Conservation (phyloP, 2,797 vertebrate species). For the Amblyraja radiata region DNA sequence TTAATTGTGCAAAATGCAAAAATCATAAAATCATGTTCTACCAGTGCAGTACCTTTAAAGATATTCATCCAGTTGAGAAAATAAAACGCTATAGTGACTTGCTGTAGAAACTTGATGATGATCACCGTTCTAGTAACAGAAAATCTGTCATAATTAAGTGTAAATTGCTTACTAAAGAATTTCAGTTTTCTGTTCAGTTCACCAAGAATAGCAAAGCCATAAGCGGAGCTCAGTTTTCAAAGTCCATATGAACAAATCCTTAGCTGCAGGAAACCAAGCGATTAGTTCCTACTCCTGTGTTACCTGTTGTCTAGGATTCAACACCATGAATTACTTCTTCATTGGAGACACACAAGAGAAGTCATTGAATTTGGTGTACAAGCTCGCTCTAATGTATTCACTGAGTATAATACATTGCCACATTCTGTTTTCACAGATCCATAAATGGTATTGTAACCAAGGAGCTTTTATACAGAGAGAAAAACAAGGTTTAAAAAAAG, state of each 20-base stretch:
- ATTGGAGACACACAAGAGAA: neutral
- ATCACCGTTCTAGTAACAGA: neutral
- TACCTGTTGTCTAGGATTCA: neutral
- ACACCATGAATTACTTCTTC: neutral
- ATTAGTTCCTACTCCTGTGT: neutral
- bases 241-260: conserved; percentile 54
- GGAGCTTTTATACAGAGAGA: neutral
- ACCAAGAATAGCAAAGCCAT: conserved; percentile 75
- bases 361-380: neutral
- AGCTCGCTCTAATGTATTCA: neutral
- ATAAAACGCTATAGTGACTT: too few species aligned
- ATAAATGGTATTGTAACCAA: neutral
- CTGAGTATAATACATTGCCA: neutral
- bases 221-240: conserved; percentile 70
- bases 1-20: neutral
- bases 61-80: neutral
- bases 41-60: too few species aligned
- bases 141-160: neutral
- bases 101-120: neutral
- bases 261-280: conserved; percentile 44
- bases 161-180: conserved; percentile 71
- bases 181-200: conserved; percentile 79
- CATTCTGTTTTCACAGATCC: neutral
- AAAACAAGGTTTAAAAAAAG: neutral
- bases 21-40: neutral